Evolutionary conservation across 2,888 invertebrate genomes (phyloP).

Genomic region (Cosmorhoe ocellata): DNA sequence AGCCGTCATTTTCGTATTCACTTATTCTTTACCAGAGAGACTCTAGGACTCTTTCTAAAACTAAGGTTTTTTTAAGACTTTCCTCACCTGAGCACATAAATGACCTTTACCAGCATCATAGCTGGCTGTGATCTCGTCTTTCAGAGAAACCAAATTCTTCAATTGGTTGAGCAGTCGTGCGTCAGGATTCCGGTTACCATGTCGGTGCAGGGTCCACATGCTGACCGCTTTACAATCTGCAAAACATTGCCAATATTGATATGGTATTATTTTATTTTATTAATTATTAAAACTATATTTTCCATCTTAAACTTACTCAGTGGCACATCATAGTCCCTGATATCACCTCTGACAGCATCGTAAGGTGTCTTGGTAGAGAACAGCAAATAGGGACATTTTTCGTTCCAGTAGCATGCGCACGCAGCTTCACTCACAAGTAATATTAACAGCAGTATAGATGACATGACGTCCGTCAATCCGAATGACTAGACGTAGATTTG

Average conservation of each 20-base stretch:
- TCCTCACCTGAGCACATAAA: constrained; percentile 63
- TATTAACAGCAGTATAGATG: constrained; percentile 14
- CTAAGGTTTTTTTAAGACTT: not conserved
- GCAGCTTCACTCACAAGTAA: constrained; percentile 25
- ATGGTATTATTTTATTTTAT: too few relatives aligned
- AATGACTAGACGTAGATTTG: not conserved
- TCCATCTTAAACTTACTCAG: constrained; percentile 50
- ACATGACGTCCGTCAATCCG: constrained; percentile 21
- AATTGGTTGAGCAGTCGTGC: constrained; percentile 51
- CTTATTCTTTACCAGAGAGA: too few relatives aligned
- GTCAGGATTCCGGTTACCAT: constrained; percentile 88
- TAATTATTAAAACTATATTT: too few relatives aligned
- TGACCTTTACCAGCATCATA: constrained; percentile 56
- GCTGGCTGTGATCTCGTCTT: constrained; percentile 83
- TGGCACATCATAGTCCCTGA: constrained; percentile 52
- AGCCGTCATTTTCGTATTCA: too few relatives aligned
- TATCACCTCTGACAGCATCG: constrained; percentile 61
- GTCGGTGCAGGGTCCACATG: constrained; percentile 87
- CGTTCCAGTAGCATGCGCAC: constrained; percentile 59
- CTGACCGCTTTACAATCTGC: constrained; percentile 87
- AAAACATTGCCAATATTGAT: too few relatives aligned
- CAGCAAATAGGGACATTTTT: constrained; percentile 48
- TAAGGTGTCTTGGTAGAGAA: constrained; percentile 67
- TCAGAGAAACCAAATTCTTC: constrained; percentile 76
- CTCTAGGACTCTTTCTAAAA: too few relatives aligned